A percentile compares a stretch with the other conserved stretches of the same genome.
Evolutionary conservation across 2,888 invertebrate species (phyloP).

Genomic region (Andrena camellia): DNA sequence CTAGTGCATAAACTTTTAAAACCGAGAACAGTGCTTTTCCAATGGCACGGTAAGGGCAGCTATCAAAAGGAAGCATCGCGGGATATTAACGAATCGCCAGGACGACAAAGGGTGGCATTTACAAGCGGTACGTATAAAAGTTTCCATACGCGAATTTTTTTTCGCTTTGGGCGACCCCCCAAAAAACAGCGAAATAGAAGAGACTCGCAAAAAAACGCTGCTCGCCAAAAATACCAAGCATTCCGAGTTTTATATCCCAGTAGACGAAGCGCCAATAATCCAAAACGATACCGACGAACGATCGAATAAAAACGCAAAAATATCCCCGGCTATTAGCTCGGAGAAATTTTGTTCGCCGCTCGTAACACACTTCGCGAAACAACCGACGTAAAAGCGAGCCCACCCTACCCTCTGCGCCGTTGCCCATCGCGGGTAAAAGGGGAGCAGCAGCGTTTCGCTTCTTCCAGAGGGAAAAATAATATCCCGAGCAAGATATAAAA

Average conservation of each 20-base stretch:
- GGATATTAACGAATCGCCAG: slow-evolving; percentile 7
- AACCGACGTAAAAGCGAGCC: slow-evolving; percentile 2
- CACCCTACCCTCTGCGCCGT: not conserved
- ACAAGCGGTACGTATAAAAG: not conserved
- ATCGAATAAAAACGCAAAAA: slow-evolving; percentile 17
- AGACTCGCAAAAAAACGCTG: not conserved
- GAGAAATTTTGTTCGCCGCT: slow-evolving; percentile 23
- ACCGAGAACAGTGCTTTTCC: not conserved
- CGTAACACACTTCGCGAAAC: not conserved
- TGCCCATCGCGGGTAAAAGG: not conserved
- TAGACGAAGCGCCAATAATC: slow-evolving; percentile 6
- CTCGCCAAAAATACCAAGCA: slow-evolving; percentile 3
- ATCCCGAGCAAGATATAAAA: slow-evolving; percentile 14
- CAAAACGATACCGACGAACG: slow-evolving; percentile 11
- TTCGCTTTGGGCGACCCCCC: not conserved
- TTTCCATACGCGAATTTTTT: not conserved
- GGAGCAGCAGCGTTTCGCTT: not conserved
- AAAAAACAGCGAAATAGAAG: not conserved
- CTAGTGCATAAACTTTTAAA: not conserved
- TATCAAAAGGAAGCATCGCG: slow-evolving; percentile 1
- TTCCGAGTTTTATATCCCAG: slow-evolving; percentile 6
- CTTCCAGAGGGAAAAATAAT: slow-evolving; percentile 24
- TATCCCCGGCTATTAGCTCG: slow-evolving; percentile 13
- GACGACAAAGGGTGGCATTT: not conserved
- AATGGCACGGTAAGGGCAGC: not conserved